These are phyloP conservation scores for Cephus runcator DNA, from an alignment of 2,888 invertebrate genomes.

Conservation along the genomic window DNA sequence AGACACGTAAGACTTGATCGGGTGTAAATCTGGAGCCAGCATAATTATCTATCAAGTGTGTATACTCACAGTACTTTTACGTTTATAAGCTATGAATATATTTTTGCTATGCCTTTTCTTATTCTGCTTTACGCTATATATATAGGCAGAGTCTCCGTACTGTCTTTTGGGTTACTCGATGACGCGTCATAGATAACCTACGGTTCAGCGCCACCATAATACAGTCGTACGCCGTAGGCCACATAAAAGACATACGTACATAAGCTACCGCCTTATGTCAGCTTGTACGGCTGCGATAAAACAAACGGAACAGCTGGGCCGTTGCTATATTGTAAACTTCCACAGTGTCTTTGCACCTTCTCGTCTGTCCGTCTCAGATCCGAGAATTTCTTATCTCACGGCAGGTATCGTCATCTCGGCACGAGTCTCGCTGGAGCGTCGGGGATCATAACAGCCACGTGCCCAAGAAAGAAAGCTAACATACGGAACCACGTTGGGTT, in stretches of 20 bases:
- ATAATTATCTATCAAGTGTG: not conserved
- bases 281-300: not conserved
- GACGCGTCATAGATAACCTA: not conserved
- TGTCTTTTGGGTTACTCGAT: not conserved
- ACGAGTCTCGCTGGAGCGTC: not conserved
- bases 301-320: not conserved
- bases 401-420: not conserved
- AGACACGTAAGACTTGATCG: slow-evolving; percentile 21
- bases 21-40: not conserved
- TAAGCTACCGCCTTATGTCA: not conserved
- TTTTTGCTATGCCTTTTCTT: not conserved
- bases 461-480: not conserved
- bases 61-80: not conserved
- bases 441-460: not conserved
- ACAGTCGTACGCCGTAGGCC: not conserved
- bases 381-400: not conserved
- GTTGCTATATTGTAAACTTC: not conserved
- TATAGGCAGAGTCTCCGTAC: not conserved
- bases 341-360: not conserved
- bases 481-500: not conserved
- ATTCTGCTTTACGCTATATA: not conserved
- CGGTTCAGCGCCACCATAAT: slow-evolving; percentile 1
- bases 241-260: not conserved
- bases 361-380: not conserved
- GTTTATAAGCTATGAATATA: not conserved